A percentile compares a stretch with the other conserved stretches of the same genome.
Evolutionary conservation across 2,113 vertebrate genomes (phyloP).

Genomic region (Campylorhamphus procurvoides): DNA sequence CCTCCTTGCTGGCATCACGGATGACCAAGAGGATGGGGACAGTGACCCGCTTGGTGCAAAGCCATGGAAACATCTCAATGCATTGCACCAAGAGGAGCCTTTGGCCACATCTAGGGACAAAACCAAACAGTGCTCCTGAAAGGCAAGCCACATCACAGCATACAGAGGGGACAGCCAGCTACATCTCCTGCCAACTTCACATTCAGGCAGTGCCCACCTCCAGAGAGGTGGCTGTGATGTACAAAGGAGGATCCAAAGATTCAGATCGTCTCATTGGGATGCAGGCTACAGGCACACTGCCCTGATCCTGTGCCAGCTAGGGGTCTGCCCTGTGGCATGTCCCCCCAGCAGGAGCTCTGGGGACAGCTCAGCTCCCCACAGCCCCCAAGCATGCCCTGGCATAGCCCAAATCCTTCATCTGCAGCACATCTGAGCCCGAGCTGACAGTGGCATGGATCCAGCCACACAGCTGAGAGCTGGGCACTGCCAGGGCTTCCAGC

Average conservation of each 20-base stretch:
- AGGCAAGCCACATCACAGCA: background rate
- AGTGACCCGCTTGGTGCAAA: background rate
- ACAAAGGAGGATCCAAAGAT: background rate
- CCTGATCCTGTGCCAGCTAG: background rate
- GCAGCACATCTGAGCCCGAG: background rate
- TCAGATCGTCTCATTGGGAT: background rate
- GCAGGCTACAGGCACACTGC: background rate
- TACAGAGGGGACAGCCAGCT: background rate
- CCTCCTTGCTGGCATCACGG: background rate
- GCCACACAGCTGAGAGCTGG: background rate
- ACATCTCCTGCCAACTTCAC: background rate
- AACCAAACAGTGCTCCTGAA: background rate
- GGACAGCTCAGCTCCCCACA: background rate
- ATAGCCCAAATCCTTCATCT: background rate
- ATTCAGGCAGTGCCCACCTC: background rate
- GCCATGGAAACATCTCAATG: background rate
- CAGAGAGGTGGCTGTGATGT: background rate
- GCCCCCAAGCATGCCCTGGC: accelerated
- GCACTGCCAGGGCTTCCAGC: background rate
- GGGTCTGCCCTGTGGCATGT: background rate
- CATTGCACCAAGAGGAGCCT: background rate
- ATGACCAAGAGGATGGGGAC: background rate
- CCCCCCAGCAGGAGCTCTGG: background rate
- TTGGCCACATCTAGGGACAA: background rate
- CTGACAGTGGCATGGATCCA: accelerated